Base-by-base conservation (phyloP, 2,113 vertebrate species). In the Pampusana beccarii region DNA sequence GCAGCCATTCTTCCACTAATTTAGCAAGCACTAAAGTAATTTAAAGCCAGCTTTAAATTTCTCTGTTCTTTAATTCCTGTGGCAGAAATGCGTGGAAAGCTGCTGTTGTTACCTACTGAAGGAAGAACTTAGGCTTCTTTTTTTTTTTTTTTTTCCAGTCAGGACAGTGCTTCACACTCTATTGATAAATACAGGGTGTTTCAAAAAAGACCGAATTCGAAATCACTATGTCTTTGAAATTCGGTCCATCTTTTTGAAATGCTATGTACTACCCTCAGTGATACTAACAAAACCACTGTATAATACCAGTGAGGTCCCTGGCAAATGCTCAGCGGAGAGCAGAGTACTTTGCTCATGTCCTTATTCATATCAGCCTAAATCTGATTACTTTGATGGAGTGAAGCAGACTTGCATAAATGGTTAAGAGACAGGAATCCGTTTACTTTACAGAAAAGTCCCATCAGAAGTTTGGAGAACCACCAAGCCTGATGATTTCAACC, bases 251-350 rank as follows among this genome's bases (percentile, higher is more conserved):
- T 19, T 46, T 46, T 46, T 19, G 18, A 46, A 46, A 46, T 4
- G 9, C 44, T 18, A 10, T 46, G 18, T 46, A 33, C 12, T 42
- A 21, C 20, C 7, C 24, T 72, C 11, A 6, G 6, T 29, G 7
- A 40, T 57, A 23, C 5, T 1, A 0, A n/a, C 19, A 17, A 81
- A 81, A 40, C 42, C 7, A 7, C 44, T 46, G 44, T 46, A 46
- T 48, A 3, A 1, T 8, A 64, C n/a, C 31, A 20, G 11, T 67
- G 33, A 82, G 26, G 17, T 61, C 13, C 53, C 31, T 58, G 40
- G 9, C 62, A 50, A 36, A n/a, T 0, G 1, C 17, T 64, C 21
- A 26, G 0, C 31, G 42, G 36, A 44, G 6, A 29, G 78, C 12
- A 48, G 13, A 36, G 9, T 85, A 42, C 13, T 81, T 81, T 24